phyloP scores from a whole-genome alignment of 2,888 invertebrate genomes.

The Parascotia fuliginaria region DNA sequence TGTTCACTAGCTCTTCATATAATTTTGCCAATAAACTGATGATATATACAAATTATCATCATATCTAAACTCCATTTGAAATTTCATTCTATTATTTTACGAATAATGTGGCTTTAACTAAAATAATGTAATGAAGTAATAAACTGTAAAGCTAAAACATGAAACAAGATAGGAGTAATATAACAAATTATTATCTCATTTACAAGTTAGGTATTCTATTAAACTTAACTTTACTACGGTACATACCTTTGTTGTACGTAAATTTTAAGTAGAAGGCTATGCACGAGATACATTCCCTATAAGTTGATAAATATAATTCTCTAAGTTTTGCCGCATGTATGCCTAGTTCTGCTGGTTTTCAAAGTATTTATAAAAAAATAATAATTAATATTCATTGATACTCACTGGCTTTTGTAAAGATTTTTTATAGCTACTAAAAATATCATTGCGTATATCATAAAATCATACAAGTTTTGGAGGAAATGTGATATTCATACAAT shows the following conservation, averaged over 20 bases:
- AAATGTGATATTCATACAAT: no score
- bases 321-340: conserved; percentile 9
- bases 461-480: no score
- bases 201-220: conserved; percentile 9
- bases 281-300: conserved; percentile 26
- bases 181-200: conserved; percentile 9
- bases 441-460: no score
- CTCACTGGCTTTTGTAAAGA: no score
- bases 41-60: conserved; percentile 46
- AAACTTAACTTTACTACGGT: conserved; percentile 16
- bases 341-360: not conserved
- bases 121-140: not conserved
- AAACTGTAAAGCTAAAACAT: conserved; percentile 28
- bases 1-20: conserved; percentile 61
- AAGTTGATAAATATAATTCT: conserved; percentile 25
- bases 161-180: conserved; percentile 3
- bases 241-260: conserved; percentile 19
- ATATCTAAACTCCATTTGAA: conserved; percentile 22
- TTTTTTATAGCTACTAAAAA: no score
- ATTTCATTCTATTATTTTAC: conserved; percentile 18
- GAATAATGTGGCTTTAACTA: conserved; percentile 13
- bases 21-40: conserved; percentile 55
- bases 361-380: no score
- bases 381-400: no score
- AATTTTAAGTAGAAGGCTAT: conserved; percentile 33